These are phyloP conservation scores for Metallyticus violacea DNA, from an alignment of 2,888 invertebrate species.

Conservation along the genomic window DNA sequence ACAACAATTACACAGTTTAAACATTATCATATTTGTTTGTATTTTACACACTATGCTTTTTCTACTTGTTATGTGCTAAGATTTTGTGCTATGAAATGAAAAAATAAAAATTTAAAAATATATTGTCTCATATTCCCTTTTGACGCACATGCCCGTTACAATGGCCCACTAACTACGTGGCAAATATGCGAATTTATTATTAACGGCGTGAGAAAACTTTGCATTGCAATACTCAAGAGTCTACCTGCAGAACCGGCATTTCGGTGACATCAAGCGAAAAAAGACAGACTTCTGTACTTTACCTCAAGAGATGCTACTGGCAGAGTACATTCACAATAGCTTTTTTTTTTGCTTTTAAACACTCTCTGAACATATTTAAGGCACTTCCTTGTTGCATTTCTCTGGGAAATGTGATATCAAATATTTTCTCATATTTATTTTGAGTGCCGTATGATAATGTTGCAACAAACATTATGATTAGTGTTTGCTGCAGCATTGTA, in stretches of 20 bases:
- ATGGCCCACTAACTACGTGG: neutral
- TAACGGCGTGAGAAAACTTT: neutral
- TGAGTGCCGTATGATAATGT: too few species aligned
- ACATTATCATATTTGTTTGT: neutral
- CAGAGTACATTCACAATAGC: too few species aligned
- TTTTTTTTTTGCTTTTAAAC: too few species aligned
- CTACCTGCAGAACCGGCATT: neutral
- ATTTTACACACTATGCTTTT: neutral
- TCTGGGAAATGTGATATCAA: too few species aligned
- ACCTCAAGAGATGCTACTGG: too few species aligned
- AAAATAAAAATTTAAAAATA: constrained; percentile 4
- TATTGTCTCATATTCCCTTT: neutral
- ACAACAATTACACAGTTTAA: neutral
- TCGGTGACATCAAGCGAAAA: neutral
- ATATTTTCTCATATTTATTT: too few species aligned
- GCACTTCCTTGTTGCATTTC: too few species aligned
- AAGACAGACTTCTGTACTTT: too few species aligned
- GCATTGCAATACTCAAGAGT: neutral
- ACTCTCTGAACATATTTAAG: too few species aligned
- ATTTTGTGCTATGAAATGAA: neutral
- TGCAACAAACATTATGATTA: too few species aligned
- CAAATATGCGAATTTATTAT: too few species aligned
- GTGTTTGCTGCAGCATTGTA: too few species aligned
- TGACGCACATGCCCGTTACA: neutral
- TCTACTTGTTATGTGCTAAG: neutral